Percentiles rank a stretch among this genome's conserved stretches.
Evolutionary conservation across 2,797 vertebrate genomes (phyloP).

Genomic region (Darevskia mixta): DNA sequence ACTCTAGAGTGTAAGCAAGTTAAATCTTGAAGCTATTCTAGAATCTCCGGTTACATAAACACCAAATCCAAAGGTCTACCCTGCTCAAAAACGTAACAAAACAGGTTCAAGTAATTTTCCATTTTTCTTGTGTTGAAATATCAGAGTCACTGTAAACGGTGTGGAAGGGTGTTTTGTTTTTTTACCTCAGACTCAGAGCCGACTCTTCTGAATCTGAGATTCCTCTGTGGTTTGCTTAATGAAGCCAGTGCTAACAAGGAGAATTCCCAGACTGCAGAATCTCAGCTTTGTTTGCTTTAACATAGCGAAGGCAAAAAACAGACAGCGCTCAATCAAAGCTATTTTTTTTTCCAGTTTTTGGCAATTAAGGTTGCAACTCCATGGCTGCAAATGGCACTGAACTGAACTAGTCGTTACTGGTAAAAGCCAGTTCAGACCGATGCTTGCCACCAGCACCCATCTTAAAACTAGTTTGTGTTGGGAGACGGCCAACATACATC

Average conservation of each 20-base stretch:
- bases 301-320: constrained; percentile 2
- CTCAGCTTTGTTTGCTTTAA: constrained; percentile 25
- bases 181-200: neutral
- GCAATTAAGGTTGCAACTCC: constrained; percentile 7
- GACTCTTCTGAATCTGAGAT: neutral
- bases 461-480: neutral
- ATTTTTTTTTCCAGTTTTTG: neutral
- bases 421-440: neutral
- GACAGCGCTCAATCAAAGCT: neutral
- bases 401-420: neutral
- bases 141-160: neutral
- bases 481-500: neutral
- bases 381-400: neutral
- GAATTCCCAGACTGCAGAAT: constrained; percentile 26
- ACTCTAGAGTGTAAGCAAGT: neutral
- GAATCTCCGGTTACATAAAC: constrained; percentile 13
- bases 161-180: neutral
- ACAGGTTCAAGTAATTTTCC: constrained; percentile 23
- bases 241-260: constrained; percentile 23
- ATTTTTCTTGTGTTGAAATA: constrained; percentile 11
- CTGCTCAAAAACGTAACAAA: neutral
- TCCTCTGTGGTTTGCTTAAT: constrained; percentile 12
- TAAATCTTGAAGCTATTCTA: constrained; percentile 4
- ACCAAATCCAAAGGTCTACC: neutral
- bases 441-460: neutral